Evolutionary conservation across 2,113 vertebrate species (phyloP).

Genomic region (Phaetusa simplex): DNA sequence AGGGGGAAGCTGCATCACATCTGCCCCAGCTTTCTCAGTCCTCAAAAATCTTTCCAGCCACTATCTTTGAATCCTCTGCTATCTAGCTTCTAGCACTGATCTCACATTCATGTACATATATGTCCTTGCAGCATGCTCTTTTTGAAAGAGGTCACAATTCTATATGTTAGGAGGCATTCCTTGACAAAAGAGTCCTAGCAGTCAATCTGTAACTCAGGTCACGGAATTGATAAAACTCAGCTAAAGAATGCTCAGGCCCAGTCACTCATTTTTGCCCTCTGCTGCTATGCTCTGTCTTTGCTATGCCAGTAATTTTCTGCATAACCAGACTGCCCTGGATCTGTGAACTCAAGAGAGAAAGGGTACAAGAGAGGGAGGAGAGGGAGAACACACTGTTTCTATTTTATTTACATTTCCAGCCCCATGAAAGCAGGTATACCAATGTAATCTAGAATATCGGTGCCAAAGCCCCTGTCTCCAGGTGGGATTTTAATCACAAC

Average conservation of each 20-base stretch:
- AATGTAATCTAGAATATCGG: fast-evolving
- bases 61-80: background rate
- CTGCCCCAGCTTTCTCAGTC: background rate
- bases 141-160: background rate
- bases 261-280: background rate
- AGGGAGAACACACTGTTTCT: background rate
- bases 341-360: background rate
- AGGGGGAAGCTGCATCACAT: background rate
- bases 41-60: background rate
- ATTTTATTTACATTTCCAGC: background rate
- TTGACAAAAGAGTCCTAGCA: background rate
- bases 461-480: background rate
- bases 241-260: background rate
- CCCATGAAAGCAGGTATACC: background rate
- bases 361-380: fast-evolving
- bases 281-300: background rate
- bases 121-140: background rate
- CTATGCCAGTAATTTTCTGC: background rate
- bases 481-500: background rate
- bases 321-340: background rate
- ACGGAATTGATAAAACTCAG: fast-evolving
- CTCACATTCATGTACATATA: fast-evolving
- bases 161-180: background rate
- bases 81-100: background rate
- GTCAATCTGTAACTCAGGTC: background rate